phyloP scores from a whole-genome alignment of 2,113 vertebrate genomes.

The Corythaixoides concolor region DNA sequence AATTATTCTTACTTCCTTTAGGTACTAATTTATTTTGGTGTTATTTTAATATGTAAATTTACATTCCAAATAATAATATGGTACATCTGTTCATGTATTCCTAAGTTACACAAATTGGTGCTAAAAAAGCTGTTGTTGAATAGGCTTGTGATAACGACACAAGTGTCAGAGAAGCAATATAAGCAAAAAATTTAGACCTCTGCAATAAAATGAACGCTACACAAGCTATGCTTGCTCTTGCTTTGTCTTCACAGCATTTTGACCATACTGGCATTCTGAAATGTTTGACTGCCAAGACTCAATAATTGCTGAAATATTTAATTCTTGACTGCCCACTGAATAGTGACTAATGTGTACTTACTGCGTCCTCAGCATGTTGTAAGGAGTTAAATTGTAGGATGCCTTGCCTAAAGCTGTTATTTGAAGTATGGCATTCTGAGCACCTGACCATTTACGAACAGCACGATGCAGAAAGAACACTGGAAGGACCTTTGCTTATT shows the following conservation, averaged over 20 bases:
- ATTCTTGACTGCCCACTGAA: not conserved
- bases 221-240: not conserved
- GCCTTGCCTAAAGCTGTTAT: not conserved
- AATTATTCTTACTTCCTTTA: not conserved
- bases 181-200: not conserved
- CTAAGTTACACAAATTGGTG: not conserved
- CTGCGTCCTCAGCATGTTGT: not conserved
- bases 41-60: not conserved
- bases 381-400: not conserved
- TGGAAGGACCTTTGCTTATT: not conserved
- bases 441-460: not conserved
- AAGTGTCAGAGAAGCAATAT: not conserved
- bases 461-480: not conserved
- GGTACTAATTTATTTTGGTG: not conserved
- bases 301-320: not conserved
- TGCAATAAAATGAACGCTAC: not conserved
- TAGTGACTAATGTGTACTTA: not conserved
- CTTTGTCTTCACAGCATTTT: conserved; percentile 6
- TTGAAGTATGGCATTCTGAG: not conserved
- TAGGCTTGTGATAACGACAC: not conserved
- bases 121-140: not conserved
- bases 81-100: not conserved
- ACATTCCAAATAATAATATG: not conserved
- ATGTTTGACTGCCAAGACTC: not conserved
- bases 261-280: not conserved